Evolutionary conservation across 2,797 vertebrate genomes (phyloP).

Genomic region (Anguilla pacifica): DNA sequence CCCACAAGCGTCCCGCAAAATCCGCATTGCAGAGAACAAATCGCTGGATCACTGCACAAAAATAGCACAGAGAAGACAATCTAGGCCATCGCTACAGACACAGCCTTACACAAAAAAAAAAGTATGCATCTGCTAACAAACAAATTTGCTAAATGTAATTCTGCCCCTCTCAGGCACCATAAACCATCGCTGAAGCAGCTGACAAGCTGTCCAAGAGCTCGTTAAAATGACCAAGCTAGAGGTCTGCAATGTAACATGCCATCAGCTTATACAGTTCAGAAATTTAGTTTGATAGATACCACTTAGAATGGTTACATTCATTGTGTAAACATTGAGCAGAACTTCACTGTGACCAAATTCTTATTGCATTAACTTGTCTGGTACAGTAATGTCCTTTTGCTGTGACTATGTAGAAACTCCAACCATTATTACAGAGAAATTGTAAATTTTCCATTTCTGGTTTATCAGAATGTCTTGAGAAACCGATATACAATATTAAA

Average conservation of each 20-base stretch:
- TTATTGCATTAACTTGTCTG: neutral
- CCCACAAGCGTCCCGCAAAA: neutral
- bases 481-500: neutral
- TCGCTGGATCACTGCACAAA: neutral
- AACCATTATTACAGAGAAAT: neutral
- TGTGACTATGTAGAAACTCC: neutral
- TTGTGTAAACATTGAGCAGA: neutral
- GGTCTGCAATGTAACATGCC: neutral
- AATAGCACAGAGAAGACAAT: neutral
- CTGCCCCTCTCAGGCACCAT: neutral
- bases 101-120: neutral
- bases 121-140: neutral
- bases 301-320: neutral
- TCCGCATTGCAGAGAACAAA: slow-evolving; percentile 2
- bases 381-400: neutral
- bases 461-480: neutral
- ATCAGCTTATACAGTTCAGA: neutral
- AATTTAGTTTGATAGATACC: neutral
- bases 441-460: neutral
- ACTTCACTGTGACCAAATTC: neutral
- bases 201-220: neutral
- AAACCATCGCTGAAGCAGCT: neutral
- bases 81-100: neutral
- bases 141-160: neutral
- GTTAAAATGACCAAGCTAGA: neutral